Conservation (phyloP, 2,113 vertebrate genomes). For the Neotoma lepida region DNA sequence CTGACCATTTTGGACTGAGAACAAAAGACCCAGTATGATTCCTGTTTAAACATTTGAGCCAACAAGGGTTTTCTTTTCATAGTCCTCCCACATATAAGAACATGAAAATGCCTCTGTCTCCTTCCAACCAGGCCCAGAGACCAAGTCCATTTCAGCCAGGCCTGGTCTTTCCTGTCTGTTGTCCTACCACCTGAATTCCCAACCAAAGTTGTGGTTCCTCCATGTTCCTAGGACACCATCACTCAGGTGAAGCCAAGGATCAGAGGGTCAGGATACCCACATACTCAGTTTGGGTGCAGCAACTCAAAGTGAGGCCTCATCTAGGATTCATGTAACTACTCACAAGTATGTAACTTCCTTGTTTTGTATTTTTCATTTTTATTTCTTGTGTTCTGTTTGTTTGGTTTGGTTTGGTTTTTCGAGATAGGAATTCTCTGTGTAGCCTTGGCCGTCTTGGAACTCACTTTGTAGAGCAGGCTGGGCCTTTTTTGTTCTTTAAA, state of each 20-base stretch:
- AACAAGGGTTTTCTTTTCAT: conserved; percentile 63
- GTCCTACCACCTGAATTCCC: neutral
- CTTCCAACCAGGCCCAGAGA: neutral
- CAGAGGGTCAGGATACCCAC: neutral
- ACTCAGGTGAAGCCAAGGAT: neutral
- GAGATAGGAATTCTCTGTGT: neutral
- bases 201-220: neutral
- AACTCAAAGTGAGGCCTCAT: neutral
- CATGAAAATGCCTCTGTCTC: conserved; percentile 28
- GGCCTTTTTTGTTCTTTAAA: neutral
- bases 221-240: neutral
- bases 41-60: conserved; percentile 75
- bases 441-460: neutral
- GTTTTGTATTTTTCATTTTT: neutral
- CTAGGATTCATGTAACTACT: too few species aligned
- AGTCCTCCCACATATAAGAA: conserved; percentile 67
- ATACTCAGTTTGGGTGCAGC: neutral
- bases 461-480: neutral
- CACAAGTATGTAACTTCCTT: neutral
- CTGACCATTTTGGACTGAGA: conserved; percentile 45
- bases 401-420: neutral
- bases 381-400: neutral
- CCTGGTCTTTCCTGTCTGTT: neutral
- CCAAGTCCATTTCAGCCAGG: neutral
- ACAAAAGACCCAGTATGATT: conserved; percentile 74